These are phyloP conservation scores for Lepidurus apus DNA, from an alignment of 1,140 invertebrate species.

Conservation along the genomic window DNA sequence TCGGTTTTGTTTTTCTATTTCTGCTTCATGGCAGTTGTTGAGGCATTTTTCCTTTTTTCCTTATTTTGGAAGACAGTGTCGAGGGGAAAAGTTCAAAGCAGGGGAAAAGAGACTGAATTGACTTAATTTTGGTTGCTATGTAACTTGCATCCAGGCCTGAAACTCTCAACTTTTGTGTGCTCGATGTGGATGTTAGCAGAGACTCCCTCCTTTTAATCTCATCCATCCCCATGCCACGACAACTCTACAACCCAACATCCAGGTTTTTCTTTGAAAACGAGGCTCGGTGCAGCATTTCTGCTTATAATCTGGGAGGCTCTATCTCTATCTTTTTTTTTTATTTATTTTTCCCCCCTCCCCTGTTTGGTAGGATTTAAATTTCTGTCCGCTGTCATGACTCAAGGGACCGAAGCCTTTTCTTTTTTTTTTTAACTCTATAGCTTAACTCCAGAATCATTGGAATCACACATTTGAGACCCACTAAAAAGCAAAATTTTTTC, in stretches of 20 bases:
- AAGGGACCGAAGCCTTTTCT: background rate
- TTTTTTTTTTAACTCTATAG: background rate
- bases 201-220: slow-evolving; percentile 11
- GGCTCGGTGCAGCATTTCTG: slow-evolving; percentile 6
- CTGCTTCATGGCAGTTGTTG: background rate
- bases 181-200: slow-evolving; percentile 3
- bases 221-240: background rate
- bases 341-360: background rate
- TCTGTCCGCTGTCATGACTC: background rate
- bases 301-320: background rate
- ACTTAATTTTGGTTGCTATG: slow-evolving; percentile 12
- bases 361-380: background rate
- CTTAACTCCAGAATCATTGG: background rate
- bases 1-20: background rate
- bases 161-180: slow-evolving; percentile 1
- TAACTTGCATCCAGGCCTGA: slow-evolving; percentile 18
- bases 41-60: background rate
- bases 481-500: background rate
- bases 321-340: background rate
- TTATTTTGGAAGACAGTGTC: background rate
- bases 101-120: slow-evolving; percentile 15
- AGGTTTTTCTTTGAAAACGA: slow-evolving; percentile 6
- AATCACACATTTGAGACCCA: background rate
- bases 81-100: slow-evolving; percentile 15
- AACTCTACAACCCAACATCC: background rate